These are phyloP conservation scores for Corydoras maculifer DNA, from an alignment of 2,113 vertebrate genomes.

Conservation along the genomic window DNA sequence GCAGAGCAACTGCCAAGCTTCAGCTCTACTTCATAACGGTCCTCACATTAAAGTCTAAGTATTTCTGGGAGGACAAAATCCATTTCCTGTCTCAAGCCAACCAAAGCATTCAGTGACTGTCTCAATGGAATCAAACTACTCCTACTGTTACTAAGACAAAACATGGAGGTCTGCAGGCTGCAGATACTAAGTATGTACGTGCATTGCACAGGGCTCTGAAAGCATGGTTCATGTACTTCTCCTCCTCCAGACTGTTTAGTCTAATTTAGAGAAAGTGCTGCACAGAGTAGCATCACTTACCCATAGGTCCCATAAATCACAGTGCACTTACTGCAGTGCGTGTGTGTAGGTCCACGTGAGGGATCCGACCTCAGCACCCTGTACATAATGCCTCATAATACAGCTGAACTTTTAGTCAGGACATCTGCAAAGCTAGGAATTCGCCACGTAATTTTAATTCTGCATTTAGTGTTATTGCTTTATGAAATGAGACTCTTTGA, in stretches of 20 bases:
- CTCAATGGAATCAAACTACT: not conserved
- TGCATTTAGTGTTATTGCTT: no score
- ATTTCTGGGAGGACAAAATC: not conserved
- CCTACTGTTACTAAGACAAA: not conserved
- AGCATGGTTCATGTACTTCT: constrained; percentile 7
- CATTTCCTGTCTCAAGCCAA: not conserved
- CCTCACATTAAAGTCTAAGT: not conserved
- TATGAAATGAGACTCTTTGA: no score
- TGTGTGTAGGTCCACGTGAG: not conserved
- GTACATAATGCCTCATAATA: no score
- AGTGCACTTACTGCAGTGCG: not conserved
- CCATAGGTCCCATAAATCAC: constrained; percentile 13
- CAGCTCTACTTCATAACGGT: not conserved
- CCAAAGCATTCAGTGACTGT: not conserved
- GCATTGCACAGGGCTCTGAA: constrained; percentile 1
- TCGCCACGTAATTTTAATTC: no score
- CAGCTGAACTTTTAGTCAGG: no score
- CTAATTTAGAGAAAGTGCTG: constrained; percentile 8
- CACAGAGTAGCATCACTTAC: constrained; percentile 14
- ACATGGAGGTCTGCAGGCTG: not conserved
- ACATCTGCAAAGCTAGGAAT: no score
- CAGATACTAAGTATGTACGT: not conserved
- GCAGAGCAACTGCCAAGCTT: not conserved
- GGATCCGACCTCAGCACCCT: no score
- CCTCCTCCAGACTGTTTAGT: constrained; percentile 25